phyloP scores from a whole-genome alignment of 2,113 vertebrate species.

The Anguilla rostrata region DNA sequence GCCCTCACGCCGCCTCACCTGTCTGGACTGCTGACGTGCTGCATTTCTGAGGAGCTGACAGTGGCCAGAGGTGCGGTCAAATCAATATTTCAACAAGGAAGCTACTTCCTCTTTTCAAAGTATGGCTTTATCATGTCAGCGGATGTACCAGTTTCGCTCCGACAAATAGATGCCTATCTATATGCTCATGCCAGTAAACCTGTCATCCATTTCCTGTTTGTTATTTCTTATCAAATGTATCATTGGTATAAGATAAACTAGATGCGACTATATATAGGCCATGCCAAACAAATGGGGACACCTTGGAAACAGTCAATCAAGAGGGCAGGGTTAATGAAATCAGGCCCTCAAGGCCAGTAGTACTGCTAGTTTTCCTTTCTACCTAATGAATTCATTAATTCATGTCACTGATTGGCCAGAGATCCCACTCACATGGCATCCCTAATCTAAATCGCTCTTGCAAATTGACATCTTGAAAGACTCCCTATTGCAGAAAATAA shows the following conservation, averaged over 20 bases:
- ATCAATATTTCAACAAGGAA: neutral
- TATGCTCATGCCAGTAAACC: neutral
- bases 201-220: neutral
- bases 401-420: no score
- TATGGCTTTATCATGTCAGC: neutral
- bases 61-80: neutral
- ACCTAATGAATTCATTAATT: no score
- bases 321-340: no score
- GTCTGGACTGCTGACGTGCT: neutral
- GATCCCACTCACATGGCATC: no score
- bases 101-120: neutral
- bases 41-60: neutral
- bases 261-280: neutral
- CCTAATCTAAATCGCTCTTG: no score
- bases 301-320: no score
- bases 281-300: no score
- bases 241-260: neutral
- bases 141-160: neutral
- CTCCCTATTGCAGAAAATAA: no score
- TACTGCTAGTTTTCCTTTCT: no score
- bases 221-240: neutral
- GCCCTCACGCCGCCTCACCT: neutral
- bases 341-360: no score
- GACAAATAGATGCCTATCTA: neutral
- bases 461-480: no score